Base-by-base conservation (phyloP, 2,797 vertebrate species). In the Sebastes hubbsi region DNA sequence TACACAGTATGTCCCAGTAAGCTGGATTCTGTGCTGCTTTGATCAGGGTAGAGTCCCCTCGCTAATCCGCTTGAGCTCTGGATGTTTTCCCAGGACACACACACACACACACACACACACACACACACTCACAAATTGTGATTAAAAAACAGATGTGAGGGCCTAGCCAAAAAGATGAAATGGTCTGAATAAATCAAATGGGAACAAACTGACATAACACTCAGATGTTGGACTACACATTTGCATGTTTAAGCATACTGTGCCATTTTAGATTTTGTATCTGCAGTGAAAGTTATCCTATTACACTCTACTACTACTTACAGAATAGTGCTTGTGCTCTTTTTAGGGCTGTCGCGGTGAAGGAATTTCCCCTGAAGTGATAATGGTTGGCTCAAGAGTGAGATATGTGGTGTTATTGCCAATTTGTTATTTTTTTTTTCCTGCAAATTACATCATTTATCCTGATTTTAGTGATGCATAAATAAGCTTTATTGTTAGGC, bases 121-220 rank as follows among this genome's bases (percentile, higher is more conserved):
- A 27, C 18, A 66, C 65, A 79, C 68, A 70, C 77, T 59, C 69
- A 63, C 68, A 66, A 88, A 90, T 78, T 92, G 90, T 94, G 91
- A 94, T 94, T 92, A 92, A 92, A 95, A 92, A 90, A 87, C 89
- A 91, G 88, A 91, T 92, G 91, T 82, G 84, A 72, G 32, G 67
- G 46, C 60, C 67, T 58, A 29, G 87, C 84, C 89, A 89, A 88
- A 88, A 85, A 88, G 68, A 89, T 82, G 79, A 90, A 88, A 90
- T 88, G 69, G 73, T 87, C 78, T 5, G 78, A 87, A 86, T 88
- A 86, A 82, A 86, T 88, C 61, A 70, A 74, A 88, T 62, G 34
- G 76, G 80, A 83, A 61, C 77, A 80, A 78, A 80, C 32, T 82
- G 88, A 81, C 80, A 62, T 86, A 80, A 88, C 77, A 66, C 77